Evolutionary conservation across 2,113 vertebrate genomes (phyloP).

Genomic region (Haliaeetus leucogaster): DNA sequence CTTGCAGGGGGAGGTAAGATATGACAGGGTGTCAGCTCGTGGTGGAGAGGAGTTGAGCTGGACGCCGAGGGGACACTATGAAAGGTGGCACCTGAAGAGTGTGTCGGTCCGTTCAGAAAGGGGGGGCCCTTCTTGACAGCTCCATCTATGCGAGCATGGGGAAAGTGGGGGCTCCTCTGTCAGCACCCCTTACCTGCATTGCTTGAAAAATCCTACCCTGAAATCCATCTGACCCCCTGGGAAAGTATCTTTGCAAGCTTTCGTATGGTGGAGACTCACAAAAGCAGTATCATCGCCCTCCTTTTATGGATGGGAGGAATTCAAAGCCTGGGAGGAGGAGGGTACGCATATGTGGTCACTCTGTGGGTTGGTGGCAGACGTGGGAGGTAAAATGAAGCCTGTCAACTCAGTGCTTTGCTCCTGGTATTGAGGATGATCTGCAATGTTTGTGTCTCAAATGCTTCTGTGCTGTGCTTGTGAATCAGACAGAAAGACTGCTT

Average conservation of each 20-base stretch:
- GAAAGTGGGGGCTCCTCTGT: neutral
- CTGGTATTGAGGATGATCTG: neutral
- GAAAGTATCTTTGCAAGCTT: neutral
- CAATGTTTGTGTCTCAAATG: neutral
- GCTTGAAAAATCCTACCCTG: neutral
- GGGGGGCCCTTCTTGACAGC: neutral
- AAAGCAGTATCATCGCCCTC: rapidly evolving
- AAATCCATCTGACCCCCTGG: neutral
- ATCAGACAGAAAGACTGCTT: neutral
- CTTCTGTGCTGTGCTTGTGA: neutral
- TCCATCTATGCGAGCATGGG: neutral
- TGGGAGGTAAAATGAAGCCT: neutral
- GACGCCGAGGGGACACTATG: rapidly evolving
- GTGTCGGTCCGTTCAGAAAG: rapidly evolving
- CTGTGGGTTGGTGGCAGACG: neutral
- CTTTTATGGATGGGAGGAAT: neutral
- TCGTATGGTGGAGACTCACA: neutral
- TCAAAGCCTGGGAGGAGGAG: neutral
- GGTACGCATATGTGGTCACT: neutral
- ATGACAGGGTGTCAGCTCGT: neutral
- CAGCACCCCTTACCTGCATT: neutral
- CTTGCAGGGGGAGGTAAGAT: rapidly evolving
- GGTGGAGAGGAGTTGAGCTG: neutral
- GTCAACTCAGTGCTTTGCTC: neutral
- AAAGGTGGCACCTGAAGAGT: neutral